Base-by-base conservation (phyloP, 2,113 vertebrate species). In the Syrrhaptes paradoxus region DNA sequence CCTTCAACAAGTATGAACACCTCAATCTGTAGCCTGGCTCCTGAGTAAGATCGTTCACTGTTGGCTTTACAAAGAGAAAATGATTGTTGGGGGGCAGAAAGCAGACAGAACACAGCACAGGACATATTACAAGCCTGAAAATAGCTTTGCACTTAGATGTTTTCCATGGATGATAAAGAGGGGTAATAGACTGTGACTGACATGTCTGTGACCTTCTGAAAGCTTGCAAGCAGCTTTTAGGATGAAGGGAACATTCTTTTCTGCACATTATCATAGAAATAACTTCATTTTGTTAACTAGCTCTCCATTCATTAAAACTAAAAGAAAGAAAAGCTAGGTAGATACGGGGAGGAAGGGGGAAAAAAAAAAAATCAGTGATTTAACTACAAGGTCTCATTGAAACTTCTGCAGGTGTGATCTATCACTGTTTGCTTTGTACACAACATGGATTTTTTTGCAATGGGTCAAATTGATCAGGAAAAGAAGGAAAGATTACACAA, bases 101-200 rank as follows among this genome's bases (percentile, higher is more conserved):
- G 91, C 59, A 96, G 76, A 57, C 68, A 86, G 76, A 87, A 68
- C 36, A 45, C 1, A 75, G 38, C 67, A 41, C 31, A 93, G 77
- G 71, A 85, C 83, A 77, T 77, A 95, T 94, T 91, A 88, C 7
- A 81, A 95, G 32, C 88, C n/a, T 81, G 86, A 81, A 96, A 97
- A 95, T 14, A 55, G 58, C 48, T 96, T 97, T 95, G 62, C 38
- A 78, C 55, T 94, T 90, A 62, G 70, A 43, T 75, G 82, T 93
- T 93, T 97, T 96, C 88, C 79, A 11, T 63, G 76, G 73, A 63
- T 94, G 87, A 95, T 88, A 96, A 97, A 96, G 90, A 93, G 17
- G 26, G 71, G 87, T 95, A 97, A 96, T 94, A 81, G 89, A 71
- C 89, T 94, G 82, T 65, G 61, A 95, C 84, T 95, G 90, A 96